Percentiles rank a stretch among this genome's conserved stretches.
These are phyloP conservation scores for Aphelinus atriplicis DNA, from an alignment of 1,140 invertebrate species.

Conservation along the genomic window DNA sequence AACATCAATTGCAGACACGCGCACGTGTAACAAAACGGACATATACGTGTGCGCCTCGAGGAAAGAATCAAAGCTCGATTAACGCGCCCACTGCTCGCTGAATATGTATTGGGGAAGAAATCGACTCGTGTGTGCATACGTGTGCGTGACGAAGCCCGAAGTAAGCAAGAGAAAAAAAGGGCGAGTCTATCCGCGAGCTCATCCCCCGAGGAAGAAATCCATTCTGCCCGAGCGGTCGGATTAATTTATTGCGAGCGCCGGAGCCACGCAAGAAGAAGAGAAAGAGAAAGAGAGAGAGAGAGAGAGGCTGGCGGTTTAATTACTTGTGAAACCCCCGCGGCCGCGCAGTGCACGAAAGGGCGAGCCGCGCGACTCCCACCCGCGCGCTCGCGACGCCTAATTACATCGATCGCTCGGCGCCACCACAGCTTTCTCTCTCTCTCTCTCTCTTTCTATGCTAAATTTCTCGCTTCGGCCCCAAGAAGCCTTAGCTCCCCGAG, in stretches of 20 bases:
- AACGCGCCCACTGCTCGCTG: no score
- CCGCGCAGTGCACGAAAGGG: conserved; percentile 18
- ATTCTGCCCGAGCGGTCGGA: conserved; percentile 33
- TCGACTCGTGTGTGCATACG: no score
- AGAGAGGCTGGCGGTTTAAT: conserved; percentile 40
- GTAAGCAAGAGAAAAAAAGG: background rate
- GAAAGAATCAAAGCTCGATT: no score
- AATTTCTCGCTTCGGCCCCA: no score
- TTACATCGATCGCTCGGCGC: conserved; percentile 38
- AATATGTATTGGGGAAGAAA: no score
- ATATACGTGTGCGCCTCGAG: background rate
- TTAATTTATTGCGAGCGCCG: conserved; percentile 48
- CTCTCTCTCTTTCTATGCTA: no score
- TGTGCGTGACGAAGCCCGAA: no score
- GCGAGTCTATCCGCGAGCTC: background rate
- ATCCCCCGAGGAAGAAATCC: conserved; percentile 27
- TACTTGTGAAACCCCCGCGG: conserved; percentile 45
- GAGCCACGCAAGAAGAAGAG: background rate
- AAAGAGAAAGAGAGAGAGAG: no score
- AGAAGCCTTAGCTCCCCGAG: no score
- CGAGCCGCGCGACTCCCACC: background rate
- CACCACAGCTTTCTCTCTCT: background rate
- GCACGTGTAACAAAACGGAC: no score
- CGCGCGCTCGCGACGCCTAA: conserved; percentile 16
- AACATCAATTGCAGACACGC: no score